Conservation (phyloP, 1,140 invertebrate species). For the Drosophila parvula region DNA sequence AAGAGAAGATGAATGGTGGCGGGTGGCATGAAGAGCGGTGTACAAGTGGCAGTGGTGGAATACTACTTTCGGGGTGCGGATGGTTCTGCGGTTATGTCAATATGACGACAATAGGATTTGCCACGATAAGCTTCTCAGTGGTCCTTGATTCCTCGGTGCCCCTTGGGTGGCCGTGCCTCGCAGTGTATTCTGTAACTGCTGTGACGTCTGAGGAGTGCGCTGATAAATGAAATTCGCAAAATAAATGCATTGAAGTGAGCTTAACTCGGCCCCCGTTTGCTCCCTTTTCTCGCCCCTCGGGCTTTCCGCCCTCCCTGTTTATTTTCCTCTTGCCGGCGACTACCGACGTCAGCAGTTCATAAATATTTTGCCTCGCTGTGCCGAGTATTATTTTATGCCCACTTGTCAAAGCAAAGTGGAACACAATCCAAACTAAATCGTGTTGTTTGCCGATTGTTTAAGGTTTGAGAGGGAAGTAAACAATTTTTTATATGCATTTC, state of each 20-base stretch:
- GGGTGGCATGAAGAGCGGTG: not conserved
- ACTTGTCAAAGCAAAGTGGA: constrained; percentile 51
- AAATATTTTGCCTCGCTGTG: constrained; percentile 66
- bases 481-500: not conserved
- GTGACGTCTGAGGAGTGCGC: constrained; percentile 52
- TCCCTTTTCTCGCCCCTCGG: not conserved
- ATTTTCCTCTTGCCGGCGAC: constrained; percentile 17
- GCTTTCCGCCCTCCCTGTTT: constrained; percentile 2
- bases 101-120: constrained; percentile 81
- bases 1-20: constrained; percentile 26
- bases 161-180: constrained; percentile 7
- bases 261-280: constrained; percentile 13
- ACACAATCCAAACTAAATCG: constrained; percentile 36
- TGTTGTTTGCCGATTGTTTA: constrained; percentile 6
- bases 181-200: constrained; percentile 12
- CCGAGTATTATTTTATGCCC: constrained; percentile 55
- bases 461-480: not conserved
- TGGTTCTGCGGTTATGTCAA: constrained; percentile 73
- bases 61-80: constrained; percentile 55
- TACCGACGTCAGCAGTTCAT: constrained; percentile 67
- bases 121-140: constrained; percentile 69
- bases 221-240: constrained; percentile 79
- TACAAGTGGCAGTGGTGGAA: constrained; percentile 31
- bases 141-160: constrained; percentile 58
- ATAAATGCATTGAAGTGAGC: constrained; percentile 74